Percentiles rank a stretch among this genome's conserved stretches.
phyloP scores from a whole-genome alignment of 2,888 invertebrate genomes.

The Himalopsyche japonica region DNA sequence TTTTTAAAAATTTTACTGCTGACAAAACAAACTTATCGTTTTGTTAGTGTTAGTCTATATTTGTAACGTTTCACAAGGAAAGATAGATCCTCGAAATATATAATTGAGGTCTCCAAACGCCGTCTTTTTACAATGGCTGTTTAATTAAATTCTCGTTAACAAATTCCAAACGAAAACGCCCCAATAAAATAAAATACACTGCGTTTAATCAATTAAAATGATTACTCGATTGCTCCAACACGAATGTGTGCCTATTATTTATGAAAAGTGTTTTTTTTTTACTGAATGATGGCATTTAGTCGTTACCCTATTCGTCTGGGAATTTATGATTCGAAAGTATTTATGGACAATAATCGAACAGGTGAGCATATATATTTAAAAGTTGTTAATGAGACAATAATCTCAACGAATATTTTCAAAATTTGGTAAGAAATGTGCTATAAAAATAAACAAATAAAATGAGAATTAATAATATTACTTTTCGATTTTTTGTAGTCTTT shows the following conservation, averaged over 20 bases:
- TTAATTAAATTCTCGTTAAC: background rate
- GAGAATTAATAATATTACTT: too few relatives aligned
- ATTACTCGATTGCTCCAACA: background rate
- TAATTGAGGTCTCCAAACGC: background rate
- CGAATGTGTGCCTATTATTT: background rate
- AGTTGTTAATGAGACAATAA: too few relatives aligned
- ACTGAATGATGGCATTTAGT: background rate
- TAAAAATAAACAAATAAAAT: too few relatives aligned
- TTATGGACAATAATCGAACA: background rate
- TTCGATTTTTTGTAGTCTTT: too few relatives aligned
- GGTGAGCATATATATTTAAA: background rate
- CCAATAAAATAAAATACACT: background rate
- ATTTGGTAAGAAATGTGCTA: too few relatives aligned
- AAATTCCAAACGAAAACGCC: background rate
- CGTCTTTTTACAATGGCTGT: background rate
- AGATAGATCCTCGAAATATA: background rate
- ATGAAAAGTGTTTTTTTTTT: background rate
- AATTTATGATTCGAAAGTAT: background rate
- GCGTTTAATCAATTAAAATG: background rate
- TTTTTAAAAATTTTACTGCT: too few relatives aligned
- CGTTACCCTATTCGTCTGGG: background rate
- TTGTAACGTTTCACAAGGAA: background rate
- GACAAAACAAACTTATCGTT: too few relatives aligned
- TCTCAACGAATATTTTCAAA: too few relatives aligned
- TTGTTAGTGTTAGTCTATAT: background rate